A percentile compares a stretch with the other conserved stretches of the same genome.
Evolutionary conservation across 2,113 vertebrate species (phyloP).

Genomic region (Channa argus): DNA sequence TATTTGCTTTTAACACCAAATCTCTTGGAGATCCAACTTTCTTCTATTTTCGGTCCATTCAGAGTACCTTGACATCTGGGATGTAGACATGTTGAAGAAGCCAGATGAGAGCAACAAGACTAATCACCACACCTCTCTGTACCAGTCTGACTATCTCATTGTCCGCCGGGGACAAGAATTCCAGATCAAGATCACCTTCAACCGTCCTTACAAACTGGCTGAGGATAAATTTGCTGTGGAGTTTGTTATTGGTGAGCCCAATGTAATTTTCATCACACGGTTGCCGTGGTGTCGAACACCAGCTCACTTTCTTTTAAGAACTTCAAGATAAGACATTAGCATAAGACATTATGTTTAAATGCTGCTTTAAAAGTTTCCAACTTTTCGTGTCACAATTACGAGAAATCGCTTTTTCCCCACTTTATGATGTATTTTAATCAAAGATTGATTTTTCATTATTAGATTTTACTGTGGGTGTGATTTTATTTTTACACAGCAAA

Average conservation of each 20-base stretch:
- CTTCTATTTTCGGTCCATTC: background rate
- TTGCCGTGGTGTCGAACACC: no score
- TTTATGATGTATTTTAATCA: no score
- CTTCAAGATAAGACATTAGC: no score
- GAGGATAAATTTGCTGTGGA: conserved; percentile 91
- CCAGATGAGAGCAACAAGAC: conserved; percentile 84
- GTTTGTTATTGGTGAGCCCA: conserved; percentile 90
- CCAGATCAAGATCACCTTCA: conserved; percentile 88
- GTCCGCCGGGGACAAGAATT: conserved; percentile 92
- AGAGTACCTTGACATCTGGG: conserved; percentile 88
- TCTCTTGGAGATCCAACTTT: background rate
- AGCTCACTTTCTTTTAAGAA: no score
- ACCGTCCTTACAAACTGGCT: conserved; percentile 84
- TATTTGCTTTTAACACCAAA: background rate
- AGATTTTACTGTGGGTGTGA: no score
- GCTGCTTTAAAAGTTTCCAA: no score
- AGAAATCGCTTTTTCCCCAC: no score
- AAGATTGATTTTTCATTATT: no score
- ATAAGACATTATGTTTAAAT: no score
- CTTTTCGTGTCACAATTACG: no score
- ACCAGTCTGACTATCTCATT: conserved; percentile 82
- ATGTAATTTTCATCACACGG: no score
- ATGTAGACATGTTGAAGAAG: conserved; percentile 84
- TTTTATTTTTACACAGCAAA: no score
- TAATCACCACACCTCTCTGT: conserved; percentile 88